Percentiles rank a stretch among this genome's conserved stretches.
Conservation (phyloP, 1,140 invertebrate genomes). For the Pseudoatta argentina region DNA sequence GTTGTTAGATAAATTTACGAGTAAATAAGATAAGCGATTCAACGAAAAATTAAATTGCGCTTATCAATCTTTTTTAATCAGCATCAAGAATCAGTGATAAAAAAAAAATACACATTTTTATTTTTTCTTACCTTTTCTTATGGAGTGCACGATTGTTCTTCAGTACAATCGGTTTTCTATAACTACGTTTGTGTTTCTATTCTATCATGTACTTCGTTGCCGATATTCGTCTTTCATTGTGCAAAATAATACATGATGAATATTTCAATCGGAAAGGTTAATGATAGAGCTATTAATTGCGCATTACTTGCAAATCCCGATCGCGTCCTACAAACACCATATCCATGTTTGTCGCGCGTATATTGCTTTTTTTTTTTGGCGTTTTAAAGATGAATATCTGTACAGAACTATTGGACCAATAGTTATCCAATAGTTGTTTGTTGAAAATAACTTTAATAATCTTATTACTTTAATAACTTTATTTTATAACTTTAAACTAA, state of each 20-base stretch:
- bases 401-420: background rate
- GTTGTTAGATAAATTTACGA: background rate
- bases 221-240: slow-evolving; percentile 65
- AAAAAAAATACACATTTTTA: background rate
- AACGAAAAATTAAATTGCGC: background rate
- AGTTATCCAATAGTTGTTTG: background rate
- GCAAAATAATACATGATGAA: slow-evolving; percentile 79
- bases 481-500: background rate
- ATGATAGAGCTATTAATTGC: slow-evolving; percentile 81
- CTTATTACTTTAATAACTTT: background rate
- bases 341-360: slow-evolving; percentile 18
- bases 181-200: slow-evolving; percentile 29
- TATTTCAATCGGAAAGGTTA: slow-evolving; percentile 82
- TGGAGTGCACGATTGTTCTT: background rate
- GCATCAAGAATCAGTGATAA: background rate
- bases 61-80: background rate
- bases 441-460: background rate
- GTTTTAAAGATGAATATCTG: slow-evolving; percentile 22
- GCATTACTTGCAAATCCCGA: slow-evolving; percentile 80
- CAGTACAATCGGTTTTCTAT: background rate
- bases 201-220: background rate
- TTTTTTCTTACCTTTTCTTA: background rate
- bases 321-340: slow-evolving; percentile 51
- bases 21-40: background rate
- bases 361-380: background rate